Evolutionary conservation across 2,797 vertebrate species (phyloP).

Genomic region (Aldrovandia affinis): DNA sequence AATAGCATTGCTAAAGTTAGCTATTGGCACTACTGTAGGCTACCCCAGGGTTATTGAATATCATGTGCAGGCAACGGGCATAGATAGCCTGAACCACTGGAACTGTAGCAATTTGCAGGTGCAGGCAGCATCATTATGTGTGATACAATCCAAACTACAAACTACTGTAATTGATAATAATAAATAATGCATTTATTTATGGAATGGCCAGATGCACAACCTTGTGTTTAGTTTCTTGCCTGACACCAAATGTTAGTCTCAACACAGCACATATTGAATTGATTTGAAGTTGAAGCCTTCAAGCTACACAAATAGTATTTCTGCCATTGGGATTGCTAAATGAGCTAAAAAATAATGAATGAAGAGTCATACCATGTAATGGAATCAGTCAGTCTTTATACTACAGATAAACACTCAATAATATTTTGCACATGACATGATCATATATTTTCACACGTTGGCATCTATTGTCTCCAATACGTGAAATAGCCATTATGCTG

Average conservation of each 20-base stretch:
- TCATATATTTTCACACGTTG: too few relatives aligned
- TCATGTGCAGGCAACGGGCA: neutral
- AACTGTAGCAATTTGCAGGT: neutral
- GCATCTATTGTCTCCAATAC: neutral
- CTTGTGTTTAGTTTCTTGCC: neutral
- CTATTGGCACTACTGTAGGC: conserved; percentile 61
- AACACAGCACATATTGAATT: too few relatives aligned
- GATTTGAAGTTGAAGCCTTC: too few relatives aligned
- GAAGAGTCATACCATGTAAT: neutral
- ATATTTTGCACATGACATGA: too few relatives aligned
- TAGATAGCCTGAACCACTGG: neutral
- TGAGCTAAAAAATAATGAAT: neutral
- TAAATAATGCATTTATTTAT: neutral
- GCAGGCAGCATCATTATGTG: neutral
- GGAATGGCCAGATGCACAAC: neutral
- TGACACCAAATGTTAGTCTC: too few relatives aligned
- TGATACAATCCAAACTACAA: neutral
- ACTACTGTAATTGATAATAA: neutral
- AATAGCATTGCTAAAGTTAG: conserved; percentile 75
- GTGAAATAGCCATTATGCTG: too few relatives aligned
- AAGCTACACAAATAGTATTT: too few relatives aligned
- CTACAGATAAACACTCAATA: too few relatives aligned
- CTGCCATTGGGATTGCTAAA: too few relatives aligned
- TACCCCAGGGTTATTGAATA: conserved; percentile 24
- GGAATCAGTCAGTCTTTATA: neutral